phyloP scores from a whole-genome alignment of 92 coral and sea anemone species.

The Porites cylindrica region DNA sequence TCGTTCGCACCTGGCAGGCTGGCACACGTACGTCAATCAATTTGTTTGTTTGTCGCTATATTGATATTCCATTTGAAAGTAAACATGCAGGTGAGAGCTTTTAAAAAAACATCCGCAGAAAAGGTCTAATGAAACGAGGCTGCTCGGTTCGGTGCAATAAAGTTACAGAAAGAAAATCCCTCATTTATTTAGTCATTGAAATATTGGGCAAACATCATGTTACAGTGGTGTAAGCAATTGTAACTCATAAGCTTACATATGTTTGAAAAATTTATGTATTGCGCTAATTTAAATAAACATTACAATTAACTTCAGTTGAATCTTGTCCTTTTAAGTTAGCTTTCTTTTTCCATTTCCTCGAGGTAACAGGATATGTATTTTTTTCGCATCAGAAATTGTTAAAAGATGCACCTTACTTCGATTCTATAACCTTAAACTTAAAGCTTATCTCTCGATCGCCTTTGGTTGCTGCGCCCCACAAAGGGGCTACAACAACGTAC shows the following conservation, averaged over 20 bases:
- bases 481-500: not conserved
- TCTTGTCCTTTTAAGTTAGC: not conserved
- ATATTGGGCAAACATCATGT: too few species aligned
- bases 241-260: too few species aligned
- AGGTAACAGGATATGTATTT: not conserved
- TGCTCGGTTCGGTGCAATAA: not conserved
- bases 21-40: not conserved
- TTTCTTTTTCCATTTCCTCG: not conserved
- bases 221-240: too few species aligned
- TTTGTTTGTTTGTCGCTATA: not conserved
- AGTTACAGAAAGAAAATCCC: not conserved
- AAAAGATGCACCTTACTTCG: not conserved
- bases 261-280: not conserved
- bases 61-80: not conserved
- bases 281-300: not conserved
- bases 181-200: too few species aligned
- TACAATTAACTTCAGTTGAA: too few species aligned
- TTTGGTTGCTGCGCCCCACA: too few species aligned
- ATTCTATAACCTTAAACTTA: too few species aligned
- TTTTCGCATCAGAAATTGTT: not conserved
- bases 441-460: too few species aligned
- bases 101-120: too few species aligned
- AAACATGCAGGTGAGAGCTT: not conserved
- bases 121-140: not conserved
- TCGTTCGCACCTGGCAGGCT: not conserved